Evolutionary conservation across 2,113 vertebrate genomes (phyloP).

Genomic region (Rousettus leschenaultii): DNA sequence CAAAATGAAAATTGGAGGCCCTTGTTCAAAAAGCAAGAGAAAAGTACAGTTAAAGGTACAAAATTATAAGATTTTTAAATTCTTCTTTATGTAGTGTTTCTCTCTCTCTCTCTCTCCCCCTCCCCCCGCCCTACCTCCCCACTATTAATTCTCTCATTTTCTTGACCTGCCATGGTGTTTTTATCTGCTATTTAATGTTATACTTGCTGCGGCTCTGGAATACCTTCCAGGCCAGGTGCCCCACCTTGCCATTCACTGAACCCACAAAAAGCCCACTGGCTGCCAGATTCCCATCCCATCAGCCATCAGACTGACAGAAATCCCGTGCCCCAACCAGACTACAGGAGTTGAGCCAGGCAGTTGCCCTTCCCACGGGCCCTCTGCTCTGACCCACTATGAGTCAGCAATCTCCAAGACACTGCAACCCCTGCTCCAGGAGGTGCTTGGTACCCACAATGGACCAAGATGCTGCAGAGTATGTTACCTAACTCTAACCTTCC

Average conservation of each 20-base stretch:
- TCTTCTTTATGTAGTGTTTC: not conserved
- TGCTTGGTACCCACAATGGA: not conserved
- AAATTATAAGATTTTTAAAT: not conserved
- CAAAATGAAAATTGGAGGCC: not conserved
- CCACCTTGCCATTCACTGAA: not conserved
- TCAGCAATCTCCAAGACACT: not conserved
- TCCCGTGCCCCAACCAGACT: not conserved
- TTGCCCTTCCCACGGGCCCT: not conserved
- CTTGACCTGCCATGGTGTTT: not conserved
- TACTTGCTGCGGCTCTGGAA: not conserved
- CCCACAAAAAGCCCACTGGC: not conserved
- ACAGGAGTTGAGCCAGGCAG: not conserved
- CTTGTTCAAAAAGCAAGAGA: not conserved
- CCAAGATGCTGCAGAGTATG: not conserved
- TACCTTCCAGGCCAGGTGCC: not conserved
- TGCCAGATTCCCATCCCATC: not conserved
- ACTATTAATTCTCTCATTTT: not conserved
- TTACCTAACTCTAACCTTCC: not conserved
- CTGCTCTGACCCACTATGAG: not conserved
- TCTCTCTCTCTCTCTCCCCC: too few species aligned
- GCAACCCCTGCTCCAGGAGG: not conserved
- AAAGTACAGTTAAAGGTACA: not conserved
- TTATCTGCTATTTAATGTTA: not conserved
- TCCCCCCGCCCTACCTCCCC: too few species aligned
- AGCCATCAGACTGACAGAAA: not conserved